A percentile compares a stretch with the other conserved stretches of the same genome.
Evolutionary conservation across 1,140 invertebrate species (phyloP).

Genomic region (Stegodyphus mimosarum): DNA sequence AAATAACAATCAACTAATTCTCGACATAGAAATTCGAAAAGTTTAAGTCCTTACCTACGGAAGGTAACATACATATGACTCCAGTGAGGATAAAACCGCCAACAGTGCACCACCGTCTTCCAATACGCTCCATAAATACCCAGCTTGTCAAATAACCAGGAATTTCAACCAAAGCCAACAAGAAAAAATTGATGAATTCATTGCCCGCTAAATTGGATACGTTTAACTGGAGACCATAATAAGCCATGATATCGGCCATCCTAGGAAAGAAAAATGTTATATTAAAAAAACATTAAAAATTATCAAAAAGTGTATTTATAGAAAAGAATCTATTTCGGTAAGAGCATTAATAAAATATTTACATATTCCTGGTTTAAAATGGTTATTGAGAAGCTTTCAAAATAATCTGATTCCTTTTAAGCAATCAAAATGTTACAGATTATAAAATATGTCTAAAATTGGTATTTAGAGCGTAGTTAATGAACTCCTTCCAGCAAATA

Average conservation of each 20-base stretch:
- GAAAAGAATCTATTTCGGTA: too few species aligned
- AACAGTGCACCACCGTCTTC: slow-evolving; percentile 66
- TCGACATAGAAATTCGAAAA: too few species aligned
- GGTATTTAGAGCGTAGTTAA: too few species aligned
- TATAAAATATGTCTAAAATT: too few species aligned
- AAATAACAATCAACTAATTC: too few species aligned
- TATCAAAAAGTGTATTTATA: too few species aligned
- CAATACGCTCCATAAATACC: slow-evolving; percentile 63
- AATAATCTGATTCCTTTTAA: too few species aligned
- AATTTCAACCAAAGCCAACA: slow-evolving; percentile 68
- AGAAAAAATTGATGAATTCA: slow-evolving; percentile 77
- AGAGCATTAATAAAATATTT: too few species aligned
- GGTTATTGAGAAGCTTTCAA: too few species aligned
- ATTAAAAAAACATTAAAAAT: not conserved
- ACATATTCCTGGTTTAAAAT: too few species aligned
- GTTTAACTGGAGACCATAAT: slow-evolving; percentile 64
- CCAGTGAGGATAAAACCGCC: slow-evolving; percentile 65
- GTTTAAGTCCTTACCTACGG: slow-evolving; percentile 63
- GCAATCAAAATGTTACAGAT: too few species aligned
- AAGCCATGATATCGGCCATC: slow-evolving; percentile 64
- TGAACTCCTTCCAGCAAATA: too few species aligned
- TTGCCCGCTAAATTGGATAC: slow-evolving; percentile 64
- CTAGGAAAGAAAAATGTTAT: not conserved
- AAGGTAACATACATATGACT: slow-evolving; percentile 64
- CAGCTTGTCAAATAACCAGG: slow-evolving; percentile 62